These are phyloP conservation scores for Luidia sarsii DNA, from an alignment of 53 echinoderm and acorn worm species.

Conservation along the genomic window DNA sequence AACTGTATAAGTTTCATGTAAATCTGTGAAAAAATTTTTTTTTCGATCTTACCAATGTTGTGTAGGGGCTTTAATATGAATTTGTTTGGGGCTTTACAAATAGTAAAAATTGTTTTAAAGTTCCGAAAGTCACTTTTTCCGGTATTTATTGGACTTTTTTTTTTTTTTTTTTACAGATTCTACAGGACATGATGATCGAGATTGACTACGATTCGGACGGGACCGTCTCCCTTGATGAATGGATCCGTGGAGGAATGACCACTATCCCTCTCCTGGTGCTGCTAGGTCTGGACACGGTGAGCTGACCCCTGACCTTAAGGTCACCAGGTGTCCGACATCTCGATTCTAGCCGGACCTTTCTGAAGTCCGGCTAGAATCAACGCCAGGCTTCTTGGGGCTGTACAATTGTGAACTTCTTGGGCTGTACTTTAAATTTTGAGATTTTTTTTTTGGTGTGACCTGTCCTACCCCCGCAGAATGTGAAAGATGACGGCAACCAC, in stretches of 20 bases:
- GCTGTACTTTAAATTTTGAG: too few species aligned
- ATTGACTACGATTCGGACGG: constrained; percentile 99
- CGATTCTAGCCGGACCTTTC: not conserved
- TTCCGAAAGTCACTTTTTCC: too few species aligned
- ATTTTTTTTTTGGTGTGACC: constrained; percentile 15
- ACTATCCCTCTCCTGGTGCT: constrained; percentile 98
- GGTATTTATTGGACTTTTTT: too few species aligned
- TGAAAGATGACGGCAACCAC: constrained; percentile 99
- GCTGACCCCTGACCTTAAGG: constrained; percentile 2
- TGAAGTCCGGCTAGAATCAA: not conserved
- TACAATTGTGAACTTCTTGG: too few species aligned
- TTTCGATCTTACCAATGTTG: too few species aligned
- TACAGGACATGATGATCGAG: constrained; percentile 99
- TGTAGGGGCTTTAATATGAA: too few species aligned
- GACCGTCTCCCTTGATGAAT: constrained; percentile 95
- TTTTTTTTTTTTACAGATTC: constrained; percentile 59
- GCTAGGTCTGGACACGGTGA: constrained; percentile 94
- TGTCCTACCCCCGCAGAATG: constrained; percentile 70
- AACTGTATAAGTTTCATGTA: too few species aligned
- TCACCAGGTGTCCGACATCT: not conserved
- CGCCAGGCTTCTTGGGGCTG: too few species aligned
- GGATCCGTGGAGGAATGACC: constrained; percentile 99
- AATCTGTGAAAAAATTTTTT: too few species aligned
- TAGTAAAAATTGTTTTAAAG: too few species aligned
- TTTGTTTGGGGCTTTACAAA: too few species aligned